phyloP scores from a whole-genome alignment of 2,888 invertebrate species.

The Rotaria sp. region DNA sequence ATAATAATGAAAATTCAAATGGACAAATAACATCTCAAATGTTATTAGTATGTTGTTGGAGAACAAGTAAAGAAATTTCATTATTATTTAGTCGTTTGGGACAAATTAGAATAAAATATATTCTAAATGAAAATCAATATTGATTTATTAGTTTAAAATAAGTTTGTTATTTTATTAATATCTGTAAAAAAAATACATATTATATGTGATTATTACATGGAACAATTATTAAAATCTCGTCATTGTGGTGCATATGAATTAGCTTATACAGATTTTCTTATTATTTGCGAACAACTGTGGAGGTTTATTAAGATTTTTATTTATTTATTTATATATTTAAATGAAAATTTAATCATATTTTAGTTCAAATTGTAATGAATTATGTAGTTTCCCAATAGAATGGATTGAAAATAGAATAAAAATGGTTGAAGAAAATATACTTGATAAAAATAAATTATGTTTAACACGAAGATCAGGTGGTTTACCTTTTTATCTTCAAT shows the following conservation, averaged over 20 bases:
- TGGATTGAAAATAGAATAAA: slow-evolving; percentile 39
- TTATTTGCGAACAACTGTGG: slow-evolving; percentile 68
- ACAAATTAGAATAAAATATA: slow-evolving; percentile 16
- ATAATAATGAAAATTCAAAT: background rate
- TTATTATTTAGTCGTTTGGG: slow-evolving; percentile 54
- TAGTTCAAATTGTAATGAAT: background rate
- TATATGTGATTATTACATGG: slow-evolving; percentile 52
- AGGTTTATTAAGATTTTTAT: slow-evolving; percentile 50
- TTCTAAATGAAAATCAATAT: slow-evolving; percentile 26
- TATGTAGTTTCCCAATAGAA: slow-evolving; percentile 13
- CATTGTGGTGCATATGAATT: slow-evolving; percentile 96
- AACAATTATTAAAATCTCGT: slow-evolving; percentile 62
- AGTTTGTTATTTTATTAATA: background rate
- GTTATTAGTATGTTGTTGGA: slow-evolving; percentile 85
- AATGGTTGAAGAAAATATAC: slow-evolving; percentile 31
- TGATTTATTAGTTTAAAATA: slow-evolving; percentile 32
- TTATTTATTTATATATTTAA: background rate
- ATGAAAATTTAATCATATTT: background rate
- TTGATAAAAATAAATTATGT: slow-evolving; percentile 57
- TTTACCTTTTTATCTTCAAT: slow-evolving; percentile 81
- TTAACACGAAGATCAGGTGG: slow-evolving; percentile 85
- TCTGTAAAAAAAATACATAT: slow-evolving; percentile 1
- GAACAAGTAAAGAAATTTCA: slow-evolving; percentile 77
- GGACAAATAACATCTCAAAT: slow-evolving; percentile 60
- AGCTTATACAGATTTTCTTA: slow-evolving; percentile 78